These are phyloP conservation scores for Pogoniulus pusillus DNA, from an alignment of 2,797 vertebrate species.

Conservation along the genomic window DNA sequence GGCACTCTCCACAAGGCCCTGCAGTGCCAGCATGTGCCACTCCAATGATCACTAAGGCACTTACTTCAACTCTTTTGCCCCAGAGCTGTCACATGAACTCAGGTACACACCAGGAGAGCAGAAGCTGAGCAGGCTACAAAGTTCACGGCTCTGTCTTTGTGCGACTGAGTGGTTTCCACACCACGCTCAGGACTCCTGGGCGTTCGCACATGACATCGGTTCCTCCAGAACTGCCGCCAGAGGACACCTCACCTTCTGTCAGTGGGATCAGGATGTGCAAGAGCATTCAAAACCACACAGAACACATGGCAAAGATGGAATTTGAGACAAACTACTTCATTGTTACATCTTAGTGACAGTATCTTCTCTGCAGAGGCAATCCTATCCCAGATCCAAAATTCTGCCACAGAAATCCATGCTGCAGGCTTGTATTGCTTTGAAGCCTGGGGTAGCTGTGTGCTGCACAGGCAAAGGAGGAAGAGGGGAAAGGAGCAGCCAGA, in stretches of 20 bases:
- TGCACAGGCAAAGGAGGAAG: not conserved
- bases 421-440: constrained; percentile 13
- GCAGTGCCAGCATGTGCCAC: constrained; percentile 32
- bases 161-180: constrained; percentile 11
- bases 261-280: constrained; percentile 15
- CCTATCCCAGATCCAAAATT: constrained; percentile 1
- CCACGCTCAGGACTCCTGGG: not conserved
- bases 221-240: constrained; percentile 17
- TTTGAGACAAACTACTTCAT: constrained; percentile 22
- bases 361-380: constrained; percentile 28
- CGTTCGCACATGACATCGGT: constrained; percentile 9
- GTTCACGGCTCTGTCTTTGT: constrained; percentile 27
- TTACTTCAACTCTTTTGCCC: constrained; percentile 58
- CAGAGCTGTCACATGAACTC: not conserved
- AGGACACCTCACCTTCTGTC: constrained; percentile 32
- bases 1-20: constrained; percentile 24
- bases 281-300: constrained; percentile 1
- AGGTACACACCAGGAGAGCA: constrained; percentile 5
- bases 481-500: not conserved
- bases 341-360: constrained; percentile 1
- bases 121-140: not conserved
- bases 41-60: constrained; percentile 72
- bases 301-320: constrained; percentile 35
- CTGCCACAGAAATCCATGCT: not conserved
- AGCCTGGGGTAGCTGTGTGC: not conserved